Conservation (phyloP, 1,140 invertebrate genomes). For the Drosophila neocordata region DNA sequence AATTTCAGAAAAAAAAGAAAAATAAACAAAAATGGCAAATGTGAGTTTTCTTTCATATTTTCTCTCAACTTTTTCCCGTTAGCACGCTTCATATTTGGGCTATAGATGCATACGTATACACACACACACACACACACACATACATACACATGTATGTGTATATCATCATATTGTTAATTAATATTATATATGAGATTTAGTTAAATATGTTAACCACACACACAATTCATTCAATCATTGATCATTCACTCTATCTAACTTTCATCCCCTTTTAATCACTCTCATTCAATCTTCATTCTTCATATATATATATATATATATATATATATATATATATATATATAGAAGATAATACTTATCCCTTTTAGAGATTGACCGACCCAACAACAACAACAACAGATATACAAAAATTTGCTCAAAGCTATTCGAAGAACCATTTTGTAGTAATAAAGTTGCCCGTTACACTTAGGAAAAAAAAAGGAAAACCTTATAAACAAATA, state of each 20-base stretch:
- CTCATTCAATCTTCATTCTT: neutral
- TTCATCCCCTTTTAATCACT: neutral
- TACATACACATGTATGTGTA: neutral
- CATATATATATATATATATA: neutral
- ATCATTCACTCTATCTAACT: neutral
- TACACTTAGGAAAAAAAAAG: conserved; percentile 38
- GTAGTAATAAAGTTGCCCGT: conserved; percentile 69
- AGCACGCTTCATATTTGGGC: neutral
- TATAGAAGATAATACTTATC: conserved; percentile 53
- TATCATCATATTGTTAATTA: conserved; percentile 6
- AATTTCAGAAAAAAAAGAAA: conserved; percentile 25
- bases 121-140: neutral
- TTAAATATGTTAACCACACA: conserved; percentile 34
- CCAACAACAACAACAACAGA: conserved; percentile 20
- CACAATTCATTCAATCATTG: too few species aligned
- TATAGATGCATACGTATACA: neutral
- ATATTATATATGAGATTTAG: conserved; percentile 9
- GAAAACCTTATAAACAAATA: too few species aligned
- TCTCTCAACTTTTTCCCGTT: conserved; percentile 15
- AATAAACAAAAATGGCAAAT: conserved; percentile 46
- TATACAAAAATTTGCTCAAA: conserved; percentile 55
- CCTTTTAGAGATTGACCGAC: conserved; percentile 63
- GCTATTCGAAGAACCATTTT: conserved; percentile 64
- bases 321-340: neutral
- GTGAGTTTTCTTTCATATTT: conserved; percentile 67